Evolutionary conservation across 2,888 invertebrate species (phyloP), one percentile per base, ranked within the genome.

Genomic region (Helobdella robusta): DNA sequence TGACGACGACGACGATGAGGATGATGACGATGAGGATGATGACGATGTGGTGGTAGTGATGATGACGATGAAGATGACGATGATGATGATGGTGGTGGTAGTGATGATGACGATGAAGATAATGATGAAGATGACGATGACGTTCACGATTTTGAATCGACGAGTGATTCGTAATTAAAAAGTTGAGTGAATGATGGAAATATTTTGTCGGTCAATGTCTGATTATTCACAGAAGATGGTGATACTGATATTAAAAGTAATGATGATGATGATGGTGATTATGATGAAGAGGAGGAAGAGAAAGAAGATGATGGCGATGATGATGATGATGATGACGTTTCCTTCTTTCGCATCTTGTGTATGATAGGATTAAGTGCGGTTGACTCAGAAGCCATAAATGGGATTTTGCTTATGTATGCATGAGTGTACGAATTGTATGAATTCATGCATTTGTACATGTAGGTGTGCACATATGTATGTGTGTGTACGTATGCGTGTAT

Each of bases 261-360:
- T 54, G 30, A 25, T 48, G n/a, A 35, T 50, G 52, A 64, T 23
- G 52, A 52, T 64, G 64, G 56, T 54, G 40, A 35, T 56, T 36
- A 18, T n/a, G 56, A 54, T 50, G 52, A 63, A n/a, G 63, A 63
- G 30, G 28, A 32, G 2, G 52, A 52, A 6, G 63, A 1, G 3
- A 35, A 63, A 20, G 50, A 62, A 6, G 50, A 65, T 59, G 59
- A 65, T 28, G 28, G 66, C 65, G 36, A 69, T 62, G 68, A 64
- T 68, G 61, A 68, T 65, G 63, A 69, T 60, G 40, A 68, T 65
- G 25, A 67, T 6, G 5, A 28, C 1, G 32, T 61, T 56, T 64
- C 56, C 18, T 20, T 64, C 32, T 30, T 23, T 34, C 58, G 58
- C 56, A 44, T 34, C 59, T 36, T 34, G n/a, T 56, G 18, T 34